Base-by-base conservation (phyloP, 1,140 invertebrate species). In the Zelostemma sp. region DNA sequence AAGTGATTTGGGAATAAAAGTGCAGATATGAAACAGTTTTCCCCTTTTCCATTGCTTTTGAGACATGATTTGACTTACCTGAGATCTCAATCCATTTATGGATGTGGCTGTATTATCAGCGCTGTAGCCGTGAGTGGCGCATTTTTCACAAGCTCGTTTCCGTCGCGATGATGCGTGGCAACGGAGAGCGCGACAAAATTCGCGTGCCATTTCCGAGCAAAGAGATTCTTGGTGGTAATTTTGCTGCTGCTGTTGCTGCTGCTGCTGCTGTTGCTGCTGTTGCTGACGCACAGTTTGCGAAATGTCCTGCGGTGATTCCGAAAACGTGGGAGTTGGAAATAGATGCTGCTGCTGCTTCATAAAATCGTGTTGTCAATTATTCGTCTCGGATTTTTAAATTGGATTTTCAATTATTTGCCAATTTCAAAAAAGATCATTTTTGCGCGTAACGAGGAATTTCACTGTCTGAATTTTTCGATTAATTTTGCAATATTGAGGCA, bases 181-280 rank as follows among this genome's bases (percentile, higher is more conserved):
- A 56, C 89, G 85, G 43, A 94, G 81, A 11, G 93, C 93, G 71
- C 94, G 93, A 62, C 91, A 90, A 14, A 94, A 79, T 78, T 95
- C 93, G 60, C 93, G 91, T 15, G 89, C 89, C 92, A 94, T 94
- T 84, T 94, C 92, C 0, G 91, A 88, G 81, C 93, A 95, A 6
- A 95, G 77, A 1, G 93, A 93, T 79, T 93, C 92, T 77, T 92
- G 88, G 25, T 82, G 75, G 46, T 71, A 73, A 21, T 72, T 65
- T 47, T 80, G 77, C 31, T 81, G 79, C 14, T 81, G 76, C 25
- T 77, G 72, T 46, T 80, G 79, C 14, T 82, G 77, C 16, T 74
- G 68, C 25, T 77, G 78, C 3, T n/a, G n/a, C n/a, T n/a, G n/a
- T n/a, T n/a, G n/a, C n/a, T 80, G 77, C 31, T 81, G 79, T 15